Base-by-base conservation (phyloP, 2,113 vertebrate genomes). In the Channa maculata region DNA sequence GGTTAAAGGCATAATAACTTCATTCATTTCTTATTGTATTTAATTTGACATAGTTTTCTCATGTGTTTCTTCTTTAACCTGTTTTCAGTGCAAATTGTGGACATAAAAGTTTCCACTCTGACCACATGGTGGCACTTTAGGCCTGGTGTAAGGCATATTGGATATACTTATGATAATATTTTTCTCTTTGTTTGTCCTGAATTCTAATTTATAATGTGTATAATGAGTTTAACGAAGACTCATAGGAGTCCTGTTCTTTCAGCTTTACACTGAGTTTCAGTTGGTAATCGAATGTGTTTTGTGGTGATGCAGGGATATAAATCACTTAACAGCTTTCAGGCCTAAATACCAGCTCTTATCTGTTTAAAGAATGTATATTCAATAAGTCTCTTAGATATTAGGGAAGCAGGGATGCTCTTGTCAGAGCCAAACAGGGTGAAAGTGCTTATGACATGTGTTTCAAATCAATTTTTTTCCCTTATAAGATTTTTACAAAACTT, bases 91-190 rank as follows among this genome's bases (percentile, higher is more conserved):
- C 39, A 41, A 7, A 41, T 7, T 41, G 2, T 41, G 39, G 39
- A 41, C 4, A 41, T 1, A 41, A 36, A 41, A 4, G 9, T 48
- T 15, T 8, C n/a, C 37, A 6, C 7, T 45, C 8, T 8, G 5
- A 39, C 85, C 90, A 84, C 82, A 76, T 5, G 82, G 76, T 68
- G 88, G 88, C 86, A 88, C 77, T 75, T 43, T 53, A 55, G 24
- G 39, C 54, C 50, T 45, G 52, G 15, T 33, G 37, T 38, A 33
- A 1, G 38, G 39, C n/a, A 24, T 24, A 24, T 24, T 24, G 24
- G 24, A 24, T 24, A 41, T 41, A 41, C 39, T 5, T 41, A 41
- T 7, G 6, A 5, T 41, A 7, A 41, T 41, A 41, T 41, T 4
- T 41, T 7, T 5, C 39, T 41, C 4, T 41, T 7, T 5, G 39